Evolutionary conservation across 2,888 invertebrate genomes (phyloP).

Genomic region (Ectobius pallidus): DNA sequence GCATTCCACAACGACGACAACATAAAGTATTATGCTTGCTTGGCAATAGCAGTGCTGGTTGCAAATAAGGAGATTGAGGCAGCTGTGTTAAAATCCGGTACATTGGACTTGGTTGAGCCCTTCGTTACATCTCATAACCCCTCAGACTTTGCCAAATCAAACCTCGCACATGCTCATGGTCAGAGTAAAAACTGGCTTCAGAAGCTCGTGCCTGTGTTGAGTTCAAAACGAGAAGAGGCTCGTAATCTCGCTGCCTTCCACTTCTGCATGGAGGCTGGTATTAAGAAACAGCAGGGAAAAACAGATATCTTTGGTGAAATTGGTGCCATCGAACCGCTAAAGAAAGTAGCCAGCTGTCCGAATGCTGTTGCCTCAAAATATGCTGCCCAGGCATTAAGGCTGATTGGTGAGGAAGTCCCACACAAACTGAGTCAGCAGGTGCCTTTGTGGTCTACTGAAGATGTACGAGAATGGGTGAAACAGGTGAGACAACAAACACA

Average conservation of each 20-base stretch:
- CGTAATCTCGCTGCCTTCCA: conserved; percentile 97
- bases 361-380: conserved; percentile 98
- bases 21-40: conserved; percentile 97
- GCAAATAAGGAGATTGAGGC: conserved; percentile 98
- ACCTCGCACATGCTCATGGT: conserved; percentile 91
- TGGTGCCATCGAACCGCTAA: conserved; percentile 92
- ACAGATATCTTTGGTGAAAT: conserved; percentile 92
- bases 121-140: conserved; percentile 95
- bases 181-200: conserved; percentile 95
- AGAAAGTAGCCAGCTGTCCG: conserved; percentile 95
- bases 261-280: conserved; percentile 98
- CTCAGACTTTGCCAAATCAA: conserved; percentile 91
- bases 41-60: conserved; percentile 95
- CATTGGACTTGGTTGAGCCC: conserved; percentile 93
- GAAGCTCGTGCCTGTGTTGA: conserved; percentile 90
- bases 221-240: conserved; percentile 94
- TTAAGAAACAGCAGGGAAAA: conserved; percentile 92
- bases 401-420: conserved; percentile 96
- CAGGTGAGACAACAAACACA: conserved; percentile 68
- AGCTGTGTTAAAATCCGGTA: conserved; percentile 94
- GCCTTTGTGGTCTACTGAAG: conserved; percentile 95
- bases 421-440: conserved; percentile 98
- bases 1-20: conserved; percentile 97
- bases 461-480: conserved; percentile 97
- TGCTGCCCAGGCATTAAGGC: conserved; percentile 87